Evolutionary conservation across 1,140 invertebrate genomes (phyloP).

Genomic region (Drosophila bifasciata): DNA sequence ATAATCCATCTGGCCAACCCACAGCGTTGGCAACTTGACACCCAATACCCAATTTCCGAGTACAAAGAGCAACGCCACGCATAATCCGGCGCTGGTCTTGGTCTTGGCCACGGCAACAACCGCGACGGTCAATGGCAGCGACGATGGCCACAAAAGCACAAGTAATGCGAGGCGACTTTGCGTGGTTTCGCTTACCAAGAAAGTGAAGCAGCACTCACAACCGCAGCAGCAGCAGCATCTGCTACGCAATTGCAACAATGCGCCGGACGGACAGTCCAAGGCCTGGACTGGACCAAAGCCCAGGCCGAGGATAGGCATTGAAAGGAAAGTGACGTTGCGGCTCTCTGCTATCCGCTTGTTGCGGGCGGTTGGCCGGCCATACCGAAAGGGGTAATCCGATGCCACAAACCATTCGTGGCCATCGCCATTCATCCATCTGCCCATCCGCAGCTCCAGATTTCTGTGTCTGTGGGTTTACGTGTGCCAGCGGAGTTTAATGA

Average conservation of each 20-base stretch:
- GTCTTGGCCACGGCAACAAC: no score
- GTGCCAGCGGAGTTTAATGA: conserved; percentile 68
- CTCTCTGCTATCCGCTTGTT: conserved; percentile 8
- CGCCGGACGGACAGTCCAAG: conserved; percentile 2
- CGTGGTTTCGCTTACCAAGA: conserved; percentile 57
- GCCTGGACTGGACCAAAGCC: conserved; percentile 4
- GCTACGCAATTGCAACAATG: conserved; percentile 16
- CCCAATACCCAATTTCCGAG: conserved; percentile 16
- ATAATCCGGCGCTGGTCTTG: conserved; percentile 14
- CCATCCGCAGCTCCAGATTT: conserved; percentile 30
- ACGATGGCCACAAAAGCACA: conserved; percentile 62
- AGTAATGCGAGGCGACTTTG: conserved; percentile 64
- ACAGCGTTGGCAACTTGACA: conserved; percentile 57
- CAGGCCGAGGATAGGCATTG: conserved; percentile 32
- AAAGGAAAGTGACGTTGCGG: conserved; percentile 60
- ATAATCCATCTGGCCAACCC: conserved; percentile 59
- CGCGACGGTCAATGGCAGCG: conserved; percentile 48
- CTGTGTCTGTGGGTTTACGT: conserved; percentile 20
- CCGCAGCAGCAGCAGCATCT: conserved; percentile 8
- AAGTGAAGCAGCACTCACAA: conserved; percentile 46
- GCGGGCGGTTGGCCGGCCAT: conserved; percentile 32
- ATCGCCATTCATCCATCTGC: conserved; percentile 1
- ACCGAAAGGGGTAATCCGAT: conserved; percentile 71
- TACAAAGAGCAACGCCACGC: conserved; percentile 17
- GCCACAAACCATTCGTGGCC: no score